phyloP scores from a whole-genome alignment of 1,140 invertebrate genomes.

The Plutomurus gul region DNA sequence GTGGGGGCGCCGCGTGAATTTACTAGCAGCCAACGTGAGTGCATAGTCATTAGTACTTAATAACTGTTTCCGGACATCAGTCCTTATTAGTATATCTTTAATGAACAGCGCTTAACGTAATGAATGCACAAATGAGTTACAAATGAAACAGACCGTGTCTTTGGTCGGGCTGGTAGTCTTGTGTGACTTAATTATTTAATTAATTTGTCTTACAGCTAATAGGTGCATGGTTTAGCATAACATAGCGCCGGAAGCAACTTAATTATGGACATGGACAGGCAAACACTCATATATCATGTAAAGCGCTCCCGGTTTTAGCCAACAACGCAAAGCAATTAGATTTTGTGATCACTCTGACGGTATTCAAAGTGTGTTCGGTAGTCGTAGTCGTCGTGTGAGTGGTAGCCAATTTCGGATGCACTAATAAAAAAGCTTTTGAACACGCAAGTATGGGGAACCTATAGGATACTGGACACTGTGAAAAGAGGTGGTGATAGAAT shows the following conservation, averaged over 20 bases:
- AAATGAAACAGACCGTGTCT: neutral
- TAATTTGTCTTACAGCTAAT: neutral
- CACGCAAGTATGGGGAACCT: too few relatives aligned
- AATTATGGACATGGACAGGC: neutral
- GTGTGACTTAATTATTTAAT: neutral
- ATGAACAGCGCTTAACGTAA: neutral
- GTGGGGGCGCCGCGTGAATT: too few relatives aligned
- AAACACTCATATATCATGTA: neutral
- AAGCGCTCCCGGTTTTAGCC: neutral
- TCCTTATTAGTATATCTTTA: neutral
- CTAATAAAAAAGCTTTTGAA: too few relatives aligned
- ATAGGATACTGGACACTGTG: too few relatives aligned
- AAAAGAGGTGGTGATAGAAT: too few relatives aligned
- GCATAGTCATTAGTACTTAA: too few relatives aligned
- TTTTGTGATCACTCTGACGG: too few relatives aligned
- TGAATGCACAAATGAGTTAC: neutral
- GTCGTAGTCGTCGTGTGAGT: too few relatives aligned
- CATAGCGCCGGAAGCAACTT: neutral
- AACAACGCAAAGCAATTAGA: neutral
- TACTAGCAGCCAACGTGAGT: too few relatives aligned
- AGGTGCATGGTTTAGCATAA: neutral
- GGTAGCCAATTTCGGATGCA: too few relatives aligned
- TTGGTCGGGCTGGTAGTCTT: neutral
- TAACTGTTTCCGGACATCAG: neutral
- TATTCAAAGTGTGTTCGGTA: too few relatives aligned